Evolutionary conservation across 2,797 vertebrate species (phyloP).

Genomic region (Xiphorhynchus erythropygius): DNA sequence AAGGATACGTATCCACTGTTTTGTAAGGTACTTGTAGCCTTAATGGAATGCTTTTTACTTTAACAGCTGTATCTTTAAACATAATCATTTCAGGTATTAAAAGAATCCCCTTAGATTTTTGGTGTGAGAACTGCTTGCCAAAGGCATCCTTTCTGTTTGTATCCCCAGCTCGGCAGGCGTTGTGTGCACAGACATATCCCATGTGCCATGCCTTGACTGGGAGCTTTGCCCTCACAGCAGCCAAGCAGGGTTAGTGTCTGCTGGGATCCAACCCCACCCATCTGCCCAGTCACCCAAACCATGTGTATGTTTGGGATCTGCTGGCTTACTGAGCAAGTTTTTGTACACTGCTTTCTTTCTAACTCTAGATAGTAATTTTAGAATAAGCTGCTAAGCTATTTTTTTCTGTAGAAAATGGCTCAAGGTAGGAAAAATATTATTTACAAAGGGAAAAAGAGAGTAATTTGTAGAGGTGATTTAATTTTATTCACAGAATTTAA

Average conservation of each 20-base stretch:
- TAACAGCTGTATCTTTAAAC: not conserved
- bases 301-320: not conserved
- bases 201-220: fast-evolving
- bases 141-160: not conserved
- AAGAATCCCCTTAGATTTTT: not conserved
- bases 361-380: not conserved
- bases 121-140: not conserved
- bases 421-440: not conserved
- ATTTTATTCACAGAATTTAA: not conserved
- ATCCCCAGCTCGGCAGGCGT: not conserved
- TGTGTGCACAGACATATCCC: fast-evolving
- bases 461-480: not conserved
- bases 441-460: not conserved
- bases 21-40: not conserved
- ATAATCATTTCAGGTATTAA: not conserved
- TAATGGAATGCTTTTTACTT: not conserved
- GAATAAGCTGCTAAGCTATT: not conserved
- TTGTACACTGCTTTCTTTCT: not conserved
- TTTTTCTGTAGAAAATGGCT: not conserved
- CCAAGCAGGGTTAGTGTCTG: not conserved
- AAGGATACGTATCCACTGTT: not conserved
- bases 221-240: not conserved
- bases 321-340: not conserved
- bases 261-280: not conserved
- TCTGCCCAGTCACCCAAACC: not conserved